Evolutionary conservation across 2,888 invertebrate genomes (phyloP), one percentile per base, ranked within the genome.

Genomic region (Aleiodes leptofemur): DNA sequence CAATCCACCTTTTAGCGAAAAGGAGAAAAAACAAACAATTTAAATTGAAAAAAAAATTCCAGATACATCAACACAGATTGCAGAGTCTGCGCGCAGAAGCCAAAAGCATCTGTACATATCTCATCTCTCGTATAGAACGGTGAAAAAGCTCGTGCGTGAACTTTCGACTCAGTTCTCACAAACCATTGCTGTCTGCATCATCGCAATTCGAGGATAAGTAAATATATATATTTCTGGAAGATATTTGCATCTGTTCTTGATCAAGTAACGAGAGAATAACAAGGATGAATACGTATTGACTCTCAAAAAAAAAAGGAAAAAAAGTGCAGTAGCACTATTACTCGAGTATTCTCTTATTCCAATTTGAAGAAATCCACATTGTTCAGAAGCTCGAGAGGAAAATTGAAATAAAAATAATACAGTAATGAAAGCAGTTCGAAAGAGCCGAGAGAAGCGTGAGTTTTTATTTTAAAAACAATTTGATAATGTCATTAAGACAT

Each of bases 381-480:
- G 3, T 43, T 43, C 8, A 43, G 8, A 43, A 43, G 38, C 9
- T 8, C 11, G 43, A 43, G 43, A 23, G 23, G 23, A 23, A 23
- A 23, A 23, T 1, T 23, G 2, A 43, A 43, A 8, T 3, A 43
- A 43, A 38, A 1, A 43, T 9, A 43, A 59, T 64, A 64, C 78
- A 48, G 69, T 9, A 56, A 85, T 84, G 83, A 84, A 85, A 79
- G 81, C 84, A 71, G 69, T 72, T 11, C 83, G 83, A 57, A 88
- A 88, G 83, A 83, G 83, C 69, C 87, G 88, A 53, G 88, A 88
- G 73, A 88, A 87, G 84, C 85, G 88, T 88, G 84, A 88, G 88
- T 87, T 8, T 11, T 75, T 74, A 29, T 50, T 23, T 23, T 23
- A 1, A 2, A 72, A 55, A 38, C 53, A 68, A 57, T 29, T 50